phyloP scores from a whole-genome alignment of 2,797 vertebrate species.

The Sciurus vulgaris region DNA sequence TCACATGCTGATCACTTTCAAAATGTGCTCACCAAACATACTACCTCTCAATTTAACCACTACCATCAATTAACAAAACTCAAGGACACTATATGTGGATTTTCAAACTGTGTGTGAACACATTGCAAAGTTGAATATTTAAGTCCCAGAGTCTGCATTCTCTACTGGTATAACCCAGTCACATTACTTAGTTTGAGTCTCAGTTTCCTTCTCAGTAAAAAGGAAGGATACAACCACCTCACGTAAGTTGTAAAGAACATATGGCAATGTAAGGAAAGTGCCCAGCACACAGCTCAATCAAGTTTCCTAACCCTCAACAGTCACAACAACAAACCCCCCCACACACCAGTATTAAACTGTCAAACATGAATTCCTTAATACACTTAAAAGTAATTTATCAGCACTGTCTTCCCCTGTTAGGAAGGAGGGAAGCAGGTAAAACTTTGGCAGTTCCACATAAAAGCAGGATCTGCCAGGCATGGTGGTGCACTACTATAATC shows the following conservation, averaged over 20 bases:
- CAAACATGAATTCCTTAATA: conserved; percentile 22
- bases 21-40: neutral
- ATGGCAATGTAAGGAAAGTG: neutral
- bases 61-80: neutral
- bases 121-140: neutral
- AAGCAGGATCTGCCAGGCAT: too few species aligned
- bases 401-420: neutral
- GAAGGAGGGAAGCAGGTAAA: neutral
- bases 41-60: neutral
- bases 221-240: neutral
- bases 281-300: neutral
- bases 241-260: neutral
- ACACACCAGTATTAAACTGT: neutral
- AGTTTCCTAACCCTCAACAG: neutral
- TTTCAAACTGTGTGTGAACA: neutral
- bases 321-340: neutral
- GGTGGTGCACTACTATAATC: neutral
- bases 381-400: neutral
- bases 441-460: neutral
- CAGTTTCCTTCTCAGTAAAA: neutral
- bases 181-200: neutral
- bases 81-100: rapidly evolving
- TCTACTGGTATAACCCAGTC: neutral
- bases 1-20: neutral
- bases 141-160: neutral